A percentile compares a stretch with the other conserved stretches of the same genome.
Conservation (phyloP, 1,140 invertebrate species). For the Drosophila mauritiana region DNA sequence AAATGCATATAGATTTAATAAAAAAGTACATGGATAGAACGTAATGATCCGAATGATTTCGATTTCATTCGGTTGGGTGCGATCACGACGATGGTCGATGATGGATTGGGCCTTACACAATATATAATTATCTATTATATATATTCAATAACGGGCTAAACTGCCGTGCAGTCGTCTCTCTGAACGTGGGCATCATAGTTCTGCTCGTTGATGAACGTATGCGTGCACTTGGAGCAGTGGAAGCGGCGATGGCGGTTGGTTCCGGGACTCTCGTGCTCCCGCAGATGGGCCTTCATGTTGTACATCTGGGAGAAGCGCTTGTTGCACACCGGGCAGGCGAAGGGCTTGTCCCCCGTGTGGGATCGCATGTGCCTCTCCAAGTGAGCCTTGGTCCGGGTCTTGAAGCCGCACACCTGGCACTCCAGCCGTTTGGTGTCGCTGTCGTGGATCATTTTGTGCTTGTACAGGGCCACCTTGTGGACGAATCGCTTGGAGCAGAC, state of each 20-base stretch:
- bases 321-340: slow-evolving; percentile 89
- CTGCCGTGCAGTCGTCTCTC: slow-evolving; percentile 61
- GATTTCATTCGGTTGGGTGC: slow-evolving; percentile 10
- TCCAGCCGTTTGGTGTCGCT: slow-evolving; percentile 68
- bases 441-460: slow-evolving; percentile 78
- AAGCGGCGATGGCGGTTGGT: slow-evolving; percentile 70
- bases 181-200: slow-evolving; percentile 62
- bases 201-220: slow-evolving; percentile 75
- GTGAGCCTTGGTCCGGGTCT: slow-evolving; percentile 73
- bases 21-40: slow-evolving; percentile 60
- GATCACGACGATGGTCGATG: not conserved
- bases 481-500: slow-evolving; percentile 90
- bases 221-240: slow-evolving; percentile 69
- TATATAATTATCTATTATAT: slow-evolving; percentile 14
- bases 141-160: slow-evolving; percentile 39
- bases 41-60: slow-evolving; percentile 10
- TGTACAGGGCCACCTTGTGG: slow-evolving; percentile 85
- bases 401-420: slow-evolving; percentile 74
- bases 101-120: not conserved
- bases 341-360: slow-evolving; percentile 93
- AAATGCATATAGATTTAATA: slow-evolving; percentile 83
- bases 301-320: slow-evolving; percentile 95
- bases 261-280: slow-evolving; percentile 69
- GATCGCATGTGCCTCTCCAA: slow-evolving; percentile 65
- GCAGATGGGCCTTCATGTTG: slow-evolving; percentile 76